These are phyloP conservation scores for Tetranychus truncatus DNA, from an alignment of 2,888 invertebrate species.

Conservation along the genomic window DNA sequence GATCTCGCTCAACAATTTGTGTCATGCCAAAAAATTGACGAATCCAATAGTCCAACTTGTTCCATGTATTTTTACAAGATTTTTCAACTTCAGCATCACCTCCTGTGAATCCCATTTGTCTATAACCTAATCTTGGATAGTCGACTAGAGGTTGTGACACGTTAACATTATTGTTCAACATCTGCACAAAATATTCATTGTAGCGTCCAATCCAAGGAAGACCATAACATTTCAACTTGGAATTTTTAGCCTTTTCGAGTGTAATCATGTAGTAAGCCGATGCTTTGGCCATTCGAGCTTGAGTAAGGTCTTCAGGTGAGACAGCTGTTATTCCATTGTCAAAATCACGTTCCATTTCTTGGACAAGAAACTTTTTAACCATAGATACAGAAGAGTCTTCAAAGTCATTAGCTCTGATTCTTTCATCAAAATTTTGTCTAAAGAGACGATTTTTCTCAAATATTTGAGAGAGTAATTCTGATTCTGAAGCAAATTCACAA, in stretches of 20 bases:
- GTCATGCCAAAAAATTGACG: neutral
- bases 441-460: neutral
- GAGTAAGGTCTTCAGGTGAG: neutral
- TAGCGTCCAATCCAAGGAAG: constrained; percentile 21
- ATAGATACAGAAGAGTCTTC: constrained; percentile 7
- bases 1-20: neutral
- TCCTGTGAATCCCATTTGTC: neutral
- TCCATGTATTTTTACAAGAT: neutral
- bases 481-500: neutral
- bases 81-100: neutral
- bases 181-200: neutral
- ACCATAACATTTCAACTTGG: constrained; percentile 16
- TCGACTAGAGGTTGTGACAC: neutral
- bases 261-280: constrained; percentile 23
- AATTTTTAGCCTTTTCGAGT: neutral
- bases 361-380: constrained; percentile 12
- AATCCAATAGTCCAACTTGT: neutral
- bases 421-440: neutral
- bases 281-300: constrained; percentile 15
- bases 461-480: neutral
- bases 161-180: neutral
- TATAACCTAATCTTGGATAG: neutral
- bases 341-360: neutral
- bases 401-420: neutral
- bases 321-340: neutral